Conservation (phyloP, 2,888 invertebrate species). For the Clitarchus hookeri region DNA sequence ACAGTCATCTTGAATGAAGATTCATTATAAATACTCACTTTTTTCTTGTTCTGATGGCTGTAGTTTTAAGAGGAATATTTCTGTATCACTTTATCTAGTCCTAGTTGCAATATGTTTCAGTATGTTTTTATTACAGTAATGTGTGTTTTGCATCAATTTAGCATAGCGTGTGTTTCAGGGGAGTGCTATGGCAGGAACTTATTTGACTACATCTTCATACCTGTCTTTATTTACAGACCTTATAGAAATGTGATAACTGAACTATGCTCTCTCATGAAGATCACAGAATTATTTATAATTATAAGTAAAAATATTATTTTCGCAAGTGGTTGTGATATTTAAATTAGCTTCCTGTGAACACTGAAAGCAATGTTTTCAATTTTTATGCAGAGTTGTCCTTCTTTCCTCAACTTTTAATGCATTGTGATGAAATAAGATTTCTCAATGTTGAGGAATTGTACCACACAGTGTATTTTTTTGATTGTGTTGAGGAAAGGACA, state of each 20-base stretch:
- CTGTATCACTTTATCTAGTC: slow-evolving; percentile 39
- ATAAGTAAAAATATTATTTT: background rate
- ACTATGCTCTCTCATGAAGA: slow-evolving; percentile 7
- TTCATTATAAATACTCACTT: background rate
- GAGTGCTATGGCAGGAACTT: background rate
- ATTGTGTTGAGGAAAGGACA: slow-evolving; percentile 23
- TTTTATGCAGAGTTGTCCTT: slow-evolving; percentile 9
- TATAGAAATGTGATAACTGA: background rate
- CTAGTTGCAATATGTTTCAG: slow-evolving; percentile 37
- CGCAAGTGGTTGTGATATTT: slow-evolving; percentile 11
- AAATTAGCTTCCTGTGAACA: background rate
- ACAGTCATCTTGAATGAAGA: background rate
- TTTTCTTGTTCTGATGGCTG: background rate
- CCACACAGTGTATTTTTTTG: background rate
- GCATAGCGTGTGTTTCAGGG: background rate
- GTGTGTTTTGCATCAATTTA: background rate
- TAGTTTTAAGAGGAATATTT: background rate
- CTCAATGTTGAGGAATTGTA: background rate
- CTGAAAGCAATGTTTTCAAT: slow-evolving; percentile 2
- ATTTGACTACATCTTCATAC: background rate
- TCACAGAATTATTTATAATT: background rate
- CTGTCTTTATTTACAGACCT: background rate
- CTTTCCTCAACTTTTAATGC: background rate
- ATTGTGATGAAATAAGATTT: background rate
- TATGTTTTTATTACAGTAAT: slow-evolving; percentile 15